A percentile compares a stretch with the other conserved stretches of the same genome.
These are phyloP conservation scores for Bambusicola thoracicus DNA, from an alignment of 2,113 vertebrate genomes.

Conservation along the genomic window DNA sequence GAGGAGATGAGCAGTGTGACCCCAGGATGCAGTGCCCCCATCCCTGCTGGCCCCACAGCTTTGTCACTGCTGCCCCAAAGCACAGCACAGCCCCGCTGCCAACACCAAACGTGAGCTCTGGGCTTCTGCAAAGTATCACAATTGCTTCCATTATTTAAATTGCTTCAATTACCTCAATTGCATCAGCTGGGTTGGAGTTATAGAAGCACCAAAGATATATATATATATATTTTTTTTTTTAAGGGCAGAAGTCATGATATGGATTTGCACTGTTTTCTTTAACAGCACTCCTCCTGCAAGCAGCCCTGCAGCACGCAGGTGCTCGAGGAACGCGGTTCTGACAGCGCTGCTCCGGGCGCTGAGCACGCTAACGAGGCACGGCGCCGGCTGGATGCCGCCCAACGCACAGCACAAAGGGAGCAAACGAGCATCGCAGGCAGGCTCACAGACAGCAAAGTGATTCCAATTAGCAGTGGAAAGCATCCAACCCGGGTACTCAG, in stretches of 20 bases:
- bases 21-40: not conserved
- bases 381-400: not conserved
- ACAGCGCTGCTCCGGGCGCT: not conserved
- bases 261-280: not conserved
- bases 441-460: not conserved
- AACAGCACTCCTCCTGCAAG: not conserved
- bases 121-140: not conserved
- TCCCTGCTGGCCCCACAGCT: not conserved
- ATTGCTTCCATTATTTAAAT: not conserved
- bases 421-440: not conserved
- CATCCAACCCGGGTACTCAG: not conserved
- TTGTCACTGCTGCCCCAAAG: not conserved
- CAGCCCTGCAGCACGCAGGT: rapidly evolving
- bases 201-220: not conserved
- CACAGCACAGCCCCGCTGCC: not conserved
- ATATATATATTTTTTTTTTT: not conserved
- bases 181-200: not conserved
- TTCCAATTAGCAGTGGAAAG: not conserved
- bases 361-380: not conserved
- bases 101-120: rapidly evolving
- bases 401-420: not conserved
- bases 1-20: not conserved
- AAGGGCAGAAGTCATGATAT: rapidly evolving
- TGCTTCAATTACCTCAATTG: not conserved
- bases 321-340: not conserved